Base-by-base conservation (phyloP, 2,113 vertebrate genomes). In the Collichthys lucidus region DNA sequence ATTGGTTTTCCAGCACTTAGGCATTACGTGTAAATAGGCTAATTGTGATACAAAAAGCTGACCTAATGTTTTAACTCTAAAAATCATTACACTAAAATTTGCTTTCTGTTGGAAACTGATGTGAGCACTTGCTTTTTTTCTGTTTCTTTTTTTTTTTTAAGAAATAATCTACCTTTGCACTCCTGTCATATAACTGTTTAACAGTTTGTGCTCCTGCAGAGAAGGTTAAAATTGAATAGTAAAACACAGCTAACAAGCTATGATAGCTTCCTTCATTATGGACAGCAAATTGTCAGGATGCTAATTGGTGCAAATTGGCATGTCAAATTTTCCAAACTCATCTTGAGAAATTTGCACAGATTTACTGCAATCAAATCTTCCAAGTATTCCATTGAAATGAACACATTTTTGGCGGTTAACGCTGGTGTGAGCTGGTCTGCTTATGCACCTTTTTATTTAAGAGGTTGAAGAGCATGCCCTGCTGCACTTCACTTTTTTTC, bases 1-100 rank as follows among this genome's bases (percentile, higher is more conserved):
- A 68, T 59, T 42, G 80, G 83, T 63, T 88, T 84, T 87, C 74
- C 80, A 77, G 67, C 57, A 64, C 57, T 75, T 59, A 52, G 19
- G 20, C 50, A 35, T 52, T 47, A 77, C 73, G 40, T 67, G 66
- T 35, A 24, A 74, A 75, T 53, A 3, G 75, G 71, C 76, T 74
- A 84, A 83, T 52, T 81, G 74, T 56, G 56, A 71, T 19, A 8
- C 56, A 71, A 50, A 69, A 64, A 44, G 74, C 46, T 67, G 22
- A 50, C 47, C 47, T 5, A 64, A 55, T 31, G 26, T 64, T 84
- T 52, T 3, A 66, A 62, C 42, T 55, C 4, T 19, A 65, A 56
- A 56, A 75, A 59, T 81, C 63, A 77, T 40, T 86, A 3, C 56
- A 31, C 47, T 65, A 10, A 62, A 79, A 71, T 89, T 61, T 47